These are phyloP conservation scores for Antheraea assamensis DNA, from an alignment of 2,888 invertebrate species.

Conservation along the genomic window DNA sequence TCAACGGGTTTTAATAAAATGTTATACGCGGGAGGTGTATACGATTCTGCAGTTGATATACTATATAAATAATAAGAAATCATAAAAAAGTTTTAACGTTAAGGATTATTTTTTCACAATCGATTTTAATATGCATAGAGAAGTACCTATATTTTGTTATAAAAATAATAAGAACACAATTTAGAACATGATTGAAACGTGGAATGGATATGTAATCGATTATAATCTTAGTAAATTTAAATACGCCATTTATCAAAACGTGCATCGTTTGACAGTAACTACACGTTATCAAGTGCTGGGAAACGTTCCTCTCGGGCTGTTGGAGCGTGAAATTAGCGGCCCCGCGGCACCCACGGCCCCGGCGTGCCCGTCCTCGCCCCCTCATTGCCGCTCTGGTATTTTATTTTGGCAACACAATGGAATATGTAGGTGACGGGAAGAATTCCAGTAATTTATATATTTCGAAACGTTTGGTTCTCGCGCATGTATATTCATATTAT, in stretches of 20 bases:
- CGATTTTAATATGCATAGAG: no score
- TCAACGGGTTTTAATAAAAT: no score
- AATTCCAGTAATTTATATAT: conserved; percentile 23
- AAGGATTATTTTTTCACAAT: no score
- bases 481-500: conserved; percentile 1
- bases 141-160: no score
- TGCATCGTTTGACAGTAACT: conserved; percentile 36
- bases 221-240: background rate
- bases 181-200: no score
- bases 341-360: conserved; percentile 35
- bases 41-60: no score
- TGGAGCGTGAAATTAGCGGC: conserved; percentile 58
- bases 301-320: conserved; percentile 52
- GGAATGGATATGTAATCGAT: no score
- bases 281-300: conserved; percentile 45
- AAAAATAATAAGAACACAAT: no score
- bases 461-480: conserved; percentile 17
- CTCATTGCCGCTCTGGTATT: conserved; percentile 32
- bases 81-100: no score
- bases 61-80: no score
- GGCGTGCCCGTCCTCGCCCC: conserved; percentile 25
- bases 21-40: no score
- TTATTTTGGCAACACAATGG: conserved; percentile 46
- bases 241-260: background rate
- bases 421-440: conserved; percentile 26